These are phyloP conservation scores for Melanerpes aurifrons DNA, from an alignment of 2,113 vertebrate genomes.

Conservation along the genomic window DNA sequence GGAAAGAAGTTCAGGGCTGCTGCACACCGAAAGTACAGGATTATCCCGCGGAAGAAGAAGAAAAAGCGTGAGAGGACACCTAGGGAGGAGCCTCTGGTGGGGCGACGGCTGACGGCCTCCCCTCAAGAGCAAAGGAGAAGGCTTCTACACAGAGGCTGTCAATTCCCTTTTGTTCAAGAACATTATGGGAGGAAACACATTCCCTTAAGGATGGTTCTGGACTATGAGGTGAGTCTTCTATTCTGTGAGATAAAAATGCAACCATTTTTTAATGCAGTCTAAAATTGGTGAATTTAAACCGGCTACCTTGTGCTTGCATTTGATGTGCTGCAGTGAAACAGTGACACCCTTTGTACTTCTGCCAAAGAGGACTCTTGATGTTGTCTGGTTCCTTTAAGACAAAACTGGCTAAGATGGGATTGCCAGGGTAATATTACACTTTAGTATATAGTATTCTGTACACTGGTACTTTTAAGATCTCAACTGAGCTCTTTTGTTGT, in stretches of 20 bases:
- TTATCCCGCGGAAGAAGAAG: rapidly evolving
- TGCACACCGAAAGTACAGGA: not conserved
- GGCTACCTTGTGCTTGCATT: not conserved
- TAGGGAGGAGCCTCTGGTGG: not conserved
- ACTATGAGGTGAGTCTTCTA: slow-evolving; percentile 72
- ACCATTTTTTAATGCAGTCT: not conserved
- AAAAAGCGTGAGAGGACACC: not conserved
- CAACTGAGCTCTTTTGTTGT: not conserved
- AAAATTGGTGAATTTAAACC: not conserved
- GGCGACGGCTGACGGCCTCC: not conserved
- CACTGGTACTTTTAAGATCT: not conserved
- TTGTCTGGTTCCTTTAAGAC: not conserved
- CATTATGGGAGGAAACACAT: slow-evolving; percentile 68
- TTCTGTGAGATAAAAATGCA: not conserved
- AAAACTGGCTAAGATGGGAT: not conserved
- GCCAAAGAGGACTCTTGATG: not conserved
- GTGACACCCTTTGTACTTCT: not conserved
- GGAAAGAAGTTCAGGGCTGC: slow-evolving; percentile 35
- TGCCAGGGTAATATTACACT: rapidly evolving
- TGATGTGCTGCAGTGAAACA: not conserved
- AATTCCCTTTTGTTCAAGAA: slow-evolving; percentile 70
- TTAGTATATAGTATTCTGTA: not conserved
- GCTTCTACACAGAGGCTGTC: slow-evolving; percentile 39
- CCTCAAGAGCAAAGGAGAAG: slow-evolving; percentile 22
- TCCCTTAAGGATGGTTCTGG: slow-evolving; percentile 74